These are phyloP conservation scores for Sinella curviseta DNA, from an alignment of 1,140 invertebrate genomes.

Conservation along the genomic window DNA sequence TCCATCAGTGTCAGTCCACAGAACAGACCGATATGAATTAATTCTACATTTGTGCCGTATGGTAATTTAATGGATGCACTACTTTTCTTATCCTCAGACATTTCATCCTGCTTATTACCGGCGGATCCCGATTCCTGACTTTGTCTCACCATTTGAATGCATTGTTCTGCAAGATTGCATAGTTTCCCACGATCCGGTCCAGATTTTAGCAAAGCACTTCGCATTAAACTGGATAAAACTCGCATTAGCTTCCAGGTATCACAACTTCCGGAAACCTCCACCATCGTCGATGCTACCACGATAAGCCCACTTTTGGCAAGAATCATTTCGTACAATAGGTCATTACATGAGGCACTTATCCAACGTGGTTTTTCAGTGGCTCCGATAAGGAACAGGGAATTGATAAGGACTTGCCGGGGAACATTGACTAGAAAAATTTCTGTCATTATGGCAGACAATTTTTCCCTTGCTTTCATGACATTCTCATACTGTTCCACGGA, in stretches of 20 bases:
- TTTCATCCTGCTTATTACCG: neutral
- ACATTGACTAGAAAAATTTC: neutral
- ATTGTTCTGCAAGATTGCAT: neutral
- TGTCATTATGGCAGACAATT: slow-evolving; percentile 9
- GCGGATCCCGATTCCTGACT: neutral
- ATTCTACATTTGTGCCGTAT: neutral
- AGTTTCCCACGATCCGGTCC: neutral
- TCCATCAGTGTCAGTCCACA: slow-evolving; percentile 28
- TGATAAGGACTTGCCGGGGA: slow-evolving; percentile 18
- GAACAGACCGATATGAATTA: slow-evolving; percentile 17
- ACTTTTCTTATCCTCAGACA: neutral
- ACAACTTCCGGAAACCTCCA: neutral
- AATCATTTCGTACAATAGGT: slow-evolving; percentile 16
- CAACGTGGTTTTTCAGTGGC: slow-evolving; percentile 24
- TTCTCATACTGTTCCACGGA: slow-evolving; percentile 11
- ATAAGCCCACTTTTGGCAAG: slow-evolving; percentile 28
- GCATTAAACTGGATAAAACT: slow-evolving; percentile 14
- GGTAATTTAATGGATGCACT: neutral
- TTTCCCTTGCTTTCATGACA: slow-evolving; percentile 23
- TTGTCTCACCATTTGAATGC: neutral
- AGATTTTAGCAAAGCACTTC: neutral
- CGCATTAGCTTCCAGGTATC: slow-evolving; percentile 25
- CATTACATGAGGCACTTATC: slow-evolving; percentile 27
- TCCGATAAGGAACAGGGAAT: slow-evolving; percentile 37
- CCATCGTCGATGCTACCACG: slow-evolving; percentile 1